Conservation (phyloP, 2,113 vertebrate genomes). For the Plectropomus leopardus region DNA sequence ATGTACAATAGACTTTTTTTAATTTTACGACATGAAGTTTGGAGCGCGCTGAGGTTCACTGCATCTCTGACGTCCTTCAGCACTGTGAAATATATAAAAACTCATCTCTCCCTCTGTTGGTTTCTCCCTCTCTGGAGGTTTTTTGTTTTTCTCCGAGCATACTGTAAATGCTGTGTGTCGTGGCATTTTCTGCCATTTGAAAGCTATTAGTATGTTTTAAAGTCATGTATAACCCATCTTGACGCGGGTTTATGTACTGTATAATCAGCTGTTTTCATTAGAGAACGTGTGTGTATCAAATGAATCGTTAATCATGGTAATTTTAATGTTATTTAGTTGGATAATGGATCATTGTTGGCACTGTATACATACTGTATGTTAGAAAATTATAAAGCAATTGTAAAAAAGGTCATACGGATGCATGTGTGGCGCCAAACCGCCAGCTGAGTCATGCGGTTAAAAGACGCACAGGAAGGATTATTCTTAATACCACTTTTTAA, state of each 20-base stretch:
- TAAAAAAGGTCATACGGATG: conserved; percentile 61
- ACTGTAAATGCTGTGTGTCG: conserved; percentile 64
- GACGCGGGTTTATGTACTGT: conserved; percentile 78
- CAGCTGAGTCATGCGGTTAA: conserved; percentile 40
- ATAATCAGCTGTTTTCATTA: conserved; percentile 83
- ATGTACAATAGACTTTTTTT: conserved; percentile 30
- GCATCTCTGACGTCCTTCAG: conserved; percentile 52
- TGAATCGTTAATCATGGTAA: conserved; percentile 80
- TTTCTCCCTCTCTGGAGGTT: conserved; percentile 1
- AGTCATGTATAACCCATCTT: conserved; percentile 69
- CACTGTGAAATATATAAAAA: conserved; percentile 60
- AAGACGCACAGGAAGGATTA: conserved; percentile 16
- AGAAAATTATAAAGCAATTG: conserved; percentile 56
- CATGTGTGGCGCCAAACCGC: conserved; percentile 55
- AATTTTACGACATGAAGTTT: conserved; percentile 17
- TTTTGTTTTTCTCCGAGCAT: conserved; percentile 29
- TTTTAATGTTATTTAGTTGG: conserved; percentile 82
- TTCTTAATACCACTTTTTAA: conserved; percentile 64
- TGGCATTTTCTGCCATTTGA: conserved; percentile 70
- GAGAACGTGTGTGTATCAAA: conserved; percentile 86
- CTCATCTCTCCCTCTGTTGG: conserved; percentile 18
- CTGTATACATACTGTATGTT: conserved; percentile 77
- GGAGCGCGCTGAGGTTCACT: conserved; percentile 35
- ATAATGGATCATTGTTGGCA: conserved; percentile 82
- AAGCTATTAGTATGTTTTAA: conserved; percentile 66